Evolutionary conservation across 2,888 invertebrate species (phyloP).

Genomic region (Nematopogon swammerdamellus): DNA sequence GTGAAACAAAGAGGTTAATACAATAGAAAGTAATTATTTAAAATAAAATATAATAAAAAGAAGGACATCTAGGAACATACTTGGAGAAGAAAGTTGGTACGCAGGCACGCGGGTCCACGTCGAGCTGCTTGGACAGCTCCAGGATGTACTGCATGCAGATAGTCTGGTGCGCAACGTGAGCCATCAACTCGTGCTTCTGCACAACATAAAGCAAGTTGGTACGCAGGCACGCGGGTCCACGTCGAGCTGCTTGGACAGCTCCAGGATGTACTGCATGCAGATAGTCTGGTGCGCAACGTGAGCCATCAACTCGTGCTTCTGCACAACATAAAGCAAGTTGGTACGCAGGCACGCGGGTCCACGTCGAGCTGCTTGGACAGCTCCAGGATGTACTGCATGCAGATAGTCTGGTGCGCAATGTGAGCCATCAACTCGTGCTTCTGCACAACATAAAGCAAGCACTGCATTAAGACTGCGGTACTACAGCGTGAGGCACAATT

Average conservation of each 20-base stretch:
- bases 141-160: constrained; percentile 99
- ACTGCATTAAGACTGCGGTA: too few relatives aligned
- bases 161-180: constrained; percentile 95
- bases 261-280: constrained; percentile 97
- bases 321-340: constrained; percentile 65
- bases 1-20: too few relatives aligned
- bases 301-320: constrained; percentile 92
- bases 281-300: constrained; percentile 98
- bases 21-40: too few relatives aligned
- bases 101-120: constrained; percentile 89
- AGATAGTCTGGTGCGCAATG: constrained; percentile 96
- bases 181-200: constrained; percentile 91
- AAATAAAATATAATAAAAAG: too few relatives aligned
- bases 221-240: constrained; percentile 90
- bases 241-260: constrained; percentile 90
- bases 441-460: constrained; percentile 69
- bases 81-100: constrained; percentile 84
- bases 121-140: constrained; percentile 90
- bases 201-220: constrained; percentile 66
- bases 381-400: constrained; percentile 98
- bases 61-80: too few relatives aligned
- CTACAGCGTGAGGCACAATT: too few relatives aligned
- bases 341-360: constrained; percentile 88
- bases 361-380: constrained; percentile 89
- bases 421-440: constrained; percentile 94